Conservation (phyloP, 1,140 invertebrate genomes). For the Aporrectodea caliginosa region DNA sequence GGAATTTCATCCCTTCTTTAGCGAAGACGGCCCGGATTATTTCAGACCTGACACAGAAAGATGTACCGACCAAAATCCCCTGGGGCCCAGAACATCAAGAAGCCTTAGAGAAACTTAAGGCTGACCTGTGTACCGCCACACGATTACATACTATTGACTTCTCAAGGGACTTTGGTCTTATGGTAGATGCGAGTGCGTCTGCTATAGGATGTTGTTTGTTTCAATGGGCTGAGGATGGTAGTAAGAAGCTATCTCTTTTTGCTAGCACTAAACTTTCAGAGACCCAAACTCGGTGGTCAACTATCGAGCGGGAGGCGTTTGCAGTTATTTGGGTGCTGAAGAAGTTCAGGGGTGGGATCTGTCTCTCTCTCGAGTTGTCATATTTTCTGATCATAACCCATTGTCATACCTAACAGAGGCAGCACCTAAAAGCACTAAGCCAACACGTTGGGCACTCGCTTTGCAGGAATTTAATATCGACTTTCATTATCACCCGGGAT, state of each 20-base stretch:
- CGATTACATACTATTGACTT: not conserved
- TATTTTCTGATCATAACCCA: not conserved
- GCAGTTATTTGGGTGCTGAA: not conserved
- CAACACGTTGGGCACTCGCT: not conserved
- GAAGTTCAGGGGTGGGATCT: not conserved
- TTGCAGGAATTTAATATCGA: not conserved
- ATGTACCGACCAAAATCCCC: not conserved
- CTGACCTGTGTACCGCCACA: not conserved
- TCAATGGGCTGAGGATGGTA: conserved; percentile 3
- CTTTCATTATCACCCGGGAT: conserved; percentile 13
- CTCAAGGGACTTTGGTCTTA: not conserved
- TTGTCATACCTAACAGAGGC: not conserved
- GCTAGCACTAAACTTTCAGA: not conserved
- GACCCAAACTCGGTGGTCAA: conserved; percentile 6
- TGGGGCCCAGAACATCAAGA: not conserved
- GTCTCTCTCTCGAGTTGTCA: not conserved
- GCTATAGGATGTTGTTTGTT: not conserved
- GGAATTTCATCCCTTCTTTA: not conserved
- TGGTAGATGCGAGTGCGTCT: not conserved
- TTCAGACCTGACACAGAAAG: not conserved
- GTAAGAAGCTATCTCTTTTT: not conserved
- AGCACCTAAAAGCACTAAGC: not conserved
- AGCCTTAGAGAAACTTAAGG: not conserved
- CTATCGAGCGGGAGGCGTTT: conserved; percentile 2
- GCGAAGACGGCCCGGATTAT: not conserved